Evolutionary conservation across 2,888 invertebrate genomes (phyloP), one percentile per base, ranked within the genome.

Genomic region (Hydrotaea diabolus): DNA sequence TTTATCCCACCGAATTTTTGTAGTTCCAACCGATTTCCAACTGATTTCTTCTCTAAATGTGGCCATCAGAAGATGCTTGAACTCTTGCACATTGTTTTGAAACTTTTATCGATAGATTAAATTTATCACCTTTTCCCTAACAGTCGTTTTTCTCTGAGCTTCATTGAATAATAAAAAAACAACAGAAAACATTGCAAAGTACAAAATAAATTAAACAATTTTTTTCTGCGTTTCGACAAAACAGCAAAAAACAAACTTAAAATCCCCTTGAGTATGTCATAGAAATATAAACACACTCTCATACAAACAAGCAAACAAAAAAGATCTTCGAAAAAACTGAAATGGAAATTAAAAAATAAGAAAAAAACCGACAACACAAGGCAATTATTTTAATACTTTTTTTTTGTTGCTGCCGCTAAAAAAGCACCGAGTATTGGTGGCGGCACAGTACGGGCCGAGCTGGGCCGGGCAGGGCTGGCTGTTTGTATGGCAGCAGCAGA

Each of bases 231-330:
- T 55, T 59, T 59, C 59, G 26, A 57, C 57, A 57, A 82, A 74
- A 31, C 31, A 31, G 31, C 7, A 31, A 31, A 31, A 31, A 31
- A 31, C 2, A 79, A 77, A 85, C 83, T 64, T 31, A 79, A 86
- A 85, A 83, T 86, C 85, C 86, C 86, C 86, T 87, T 87, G 86
- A 85, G 81, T 78, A 80, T 84, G 85, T 81, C 86, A 84, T 83
- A 85, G 86, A 77, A 86, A 86, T 76, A 78, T 11, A 55, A 36
- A 59, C 23, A 69, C 69, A 31, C 69, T 15, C 62, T n/a, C n/a
- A n/a, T n/a, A 66, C 66, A 66, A 36, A 69, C 2, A 19, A n/a
- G 46, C 23, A 46, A 23, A 9, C 13, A 69, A 17, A 69, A 69
- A 66, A 66, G 15, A 39, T 66, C 66, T 66, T 66, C 21, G 36